These are phyloP conservation scores for Ophion ventricosus DNA, from an alignment of 2,888 invertebrate genomes.

Conservation along the genomic window DNA sequence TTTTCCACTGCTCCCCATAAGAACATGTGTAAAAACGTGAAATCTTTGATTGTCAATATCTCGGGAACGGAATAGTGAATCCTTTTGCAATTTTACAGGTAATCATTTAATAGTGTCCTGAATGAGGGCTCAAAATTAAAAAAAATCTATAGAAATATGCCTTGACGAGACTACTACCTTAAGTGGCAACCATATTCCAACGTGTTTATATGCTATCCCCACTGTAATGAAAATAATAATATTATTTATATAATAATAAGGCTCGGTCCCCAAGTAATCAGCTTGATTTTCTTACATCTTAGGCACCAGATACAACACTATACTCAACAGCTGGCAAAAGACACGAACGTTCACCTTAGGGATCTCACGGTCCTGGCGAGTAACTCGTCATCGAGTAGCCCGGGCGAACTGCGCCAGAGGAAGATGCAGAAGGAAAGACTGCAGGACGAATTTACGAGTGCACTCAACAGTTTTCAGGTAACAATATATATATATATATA, in stretches of 20 bases:
- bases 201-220: not conserved
- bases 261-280: not conserved
- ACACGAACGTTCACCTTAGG: slow-evolving; percentile 94
- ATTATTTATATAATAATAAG: too few relatives aligned
- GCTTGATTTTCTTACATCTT: slow-evolving; percentile 42
- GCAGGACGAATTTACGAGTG: slow-evolving; percentile 95
- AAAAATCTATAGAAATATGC: too few relatives aligned
- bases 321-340: slow-evolving; percentile 96
- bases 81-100: too few relatives aligned
- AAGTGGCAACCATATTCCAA: too few relatives aligned
- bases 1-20: too few relatives aligned
- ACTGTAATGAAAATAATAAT: not conserved
- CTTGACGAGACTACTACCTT: too few relatives aligned
- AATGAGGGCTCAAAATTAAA: too few relatives aligned
- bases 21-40: too few relatives aligned
- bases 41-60: too few relatives aligned
- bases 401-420: slow-evolving; percentile 89
- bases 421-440: slow-evolving; percentile 95
- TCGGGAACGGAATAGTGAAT: too few relatives aligned
- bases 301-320: slow-evolving; percentile 98
- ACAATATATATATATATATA: slow-evolving; percentile 44
- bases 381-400: slow-evolving; percentile 84
- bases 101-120: too few relatives aligned
- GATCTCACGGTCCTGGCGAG: slow-evolving; percentile 88
- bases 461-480: slow-evolving; percentile 94